These are phyloP conservation scores for Tetragnatha versicolor DNA, from an alignment of 1,140 invertebrate species.

Conservation along the genomic window DNA sequence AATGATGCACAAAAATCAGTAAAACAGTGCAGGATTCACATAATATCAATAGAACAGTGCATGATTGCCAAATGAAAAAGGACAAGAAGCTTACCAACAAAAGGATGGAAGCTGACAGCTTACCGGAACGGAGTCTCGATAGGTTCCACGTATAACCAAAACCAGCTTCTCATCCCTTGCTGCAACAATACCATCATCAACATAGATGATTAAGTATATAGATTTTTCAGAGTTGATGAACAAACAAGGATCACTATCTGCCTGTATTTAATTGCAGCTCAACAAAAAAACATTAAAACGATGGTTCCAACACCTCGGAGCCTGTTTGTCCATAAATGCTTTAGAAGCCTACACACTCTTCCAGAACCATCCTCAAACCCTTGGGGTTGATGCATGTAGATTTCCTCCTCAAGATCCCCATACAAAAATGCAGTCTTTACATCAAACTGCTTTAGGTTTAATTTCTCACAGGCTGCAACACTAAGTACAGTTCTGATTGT, in stretches of 20 bases:
- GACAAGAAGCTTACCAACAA: no score
- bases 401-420: constrained; percentile 63
- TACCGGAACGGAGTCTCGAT: no score
- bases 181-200: constrained; percentile 54
- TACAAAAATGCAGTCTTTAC: constrained; percentile 56
- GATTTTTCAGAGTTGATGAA: constrained; percentile 12
- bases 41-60: no score
- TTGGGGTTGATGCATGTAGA: constrained; percentile 64
- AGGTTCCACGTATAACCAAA: no score
- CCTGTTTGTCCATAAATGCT: constrained; percentile 65
- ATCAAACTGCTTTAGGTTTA: constrained; percentile 18
- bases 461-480: constrained; percentile 35
- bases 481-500: constrained; percentile 54
- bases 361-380: constrained; percentile 59
- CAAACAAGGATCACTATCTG: constrained; percentile 45
- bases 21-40: no score
- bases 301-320: constrained; percentile 63
- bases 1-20: no score
- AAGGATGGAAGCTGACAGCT: no score
- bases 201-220: constrained; percentile 25
- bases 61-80: no score
- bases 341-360: constrained; percentile 60
- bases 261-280: neutral
- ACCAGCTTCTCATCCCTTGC: neutral
- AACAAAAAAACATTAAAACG: neutral